Percentiles rank a stretch among this genome's conserved stretches.
These are phyloP conservation scores for Eueremaeus valkanovi DNA, from an alignment of 2,888 invertebrate genomes.

Conservation along the genomic window DNA sequence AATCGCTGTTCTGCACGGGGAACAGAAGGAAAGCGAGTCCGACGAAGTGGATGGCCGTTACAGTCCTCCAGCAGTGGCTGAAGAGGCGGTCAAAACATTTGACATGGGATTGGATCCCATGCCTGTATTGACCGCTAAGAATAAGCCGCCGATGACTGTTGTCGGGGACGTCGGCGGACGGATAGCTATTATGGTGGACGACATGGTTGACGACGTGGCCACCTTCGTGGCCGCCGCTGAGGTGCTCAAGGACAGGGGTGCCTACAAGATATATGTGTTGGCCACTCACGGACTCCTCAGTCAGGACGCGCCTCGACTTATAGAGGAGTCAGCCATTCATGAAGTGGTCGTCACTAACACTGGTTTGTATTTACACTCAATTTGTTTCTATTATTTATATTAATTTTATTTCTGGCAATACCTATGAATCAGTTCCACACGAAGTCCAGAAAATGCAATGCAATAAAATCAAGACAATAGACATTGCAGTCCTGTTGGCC, in stretches of 20 bases:
- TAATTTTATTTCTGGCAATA: background rate
- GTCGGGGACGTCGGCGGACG: conserved; percentile 97
- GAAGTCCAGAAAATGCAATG: conserved; percentile 99
- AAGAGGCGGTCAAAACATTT: conserved; percentile 60
- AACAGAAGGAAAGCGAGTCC: conserved; percentile 86
- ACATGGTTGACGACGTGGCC: conserved; percentile 96
- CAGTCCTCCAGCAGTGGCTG: conserved; percentile 70
- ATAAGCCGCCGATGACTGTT: conserved; percentile 98
- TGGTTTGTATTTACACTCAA: background rate
- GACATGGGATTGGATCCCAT: conserved; percentile 56
- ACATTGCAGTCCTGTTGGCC: conserved; percentile 90
- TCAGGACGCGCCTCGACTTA: conserved; percentile 89
- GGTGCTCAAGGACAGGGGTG: conserved; percentile 91
- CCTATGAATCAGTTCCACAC: conserved; percentile 71
- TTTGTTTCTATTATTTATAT: background rate
- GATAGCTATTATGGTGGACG: conserved; percentile 99
- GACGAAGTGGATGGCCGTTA: conserved; percentile 94
- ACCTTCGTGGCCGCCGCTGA: conserved; percentile 96
- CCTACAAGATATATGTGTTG: conserved; percentile 95
- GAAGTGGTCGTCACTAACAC: conserved; percentile 99
- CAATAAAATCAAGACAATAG: conserved; percentile 98
- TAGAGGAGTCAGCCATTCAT: conserved; percentile 95
- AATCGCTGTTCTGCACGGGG: conserved; percentile 97
- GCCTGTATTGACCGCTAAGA: conserved; percentile 66
- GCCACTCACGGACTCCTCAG: conserved; percentile 96